These are phyloP conservation scores for Scaeva pyrastri DNA, from an alignment of 2,888 invertebrate genomes.

Conservation along the genomic window DNA sequence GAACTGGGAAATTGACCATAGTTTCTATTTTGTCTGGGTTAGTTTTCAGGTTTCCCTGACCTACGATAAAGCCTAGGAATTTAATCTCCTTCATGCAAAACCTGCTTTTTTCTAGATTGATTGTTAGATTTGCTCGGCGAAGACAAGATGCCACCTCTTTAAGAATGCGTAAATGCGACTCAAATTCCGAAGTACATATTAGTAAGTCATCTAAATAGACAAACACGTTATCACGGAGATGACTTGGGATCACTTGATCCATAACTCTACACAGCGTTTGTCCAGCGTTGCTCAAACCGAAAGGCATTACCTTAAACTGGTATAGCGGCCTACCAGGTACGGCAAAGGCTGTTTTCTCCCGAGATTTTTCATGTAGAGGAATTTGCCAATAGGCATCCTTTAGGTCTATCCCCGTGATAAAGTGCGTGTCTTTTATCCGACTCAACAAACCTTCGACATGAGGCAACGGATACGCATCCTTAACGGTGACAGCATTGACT, in stretches of 20 bases:
- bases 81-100: not conserved
- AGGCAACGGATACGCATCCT: too few species aligned
- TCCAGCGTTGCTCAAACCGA: not conserved
- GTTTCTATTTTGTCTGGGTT: slow-evolving; percentile 1
- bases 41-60: slow-evolving; percentile 18
- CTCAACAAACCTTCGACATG: not conserved
- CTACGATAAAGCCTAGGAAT: slow-evolving; percentile 14
- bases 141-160: not conserved
- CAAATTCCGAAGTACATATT: not conserved
- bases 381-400: not conserved
- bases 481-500: too few species aligned
- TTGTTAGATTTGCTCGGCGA: not conserved
- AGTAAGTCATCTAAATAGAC: not conserved
- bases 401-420: not conserved
- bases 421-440: not conserved
- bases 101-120: not conserved
- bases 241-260: not conserved
- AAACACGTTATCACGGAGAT: not conserved
- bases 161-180: not conserved
- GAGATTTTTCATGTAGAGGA: not conserved
- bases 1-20: slow-evolving; percentile 13
- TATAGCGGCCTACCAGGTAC: not conserved
- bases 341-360: not conserved
- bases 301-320: not conserved
- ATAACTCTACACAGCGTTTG: not conserved